Conservation (phyloP, 1,140 invertebrate genomes). For the Sycophila sp. region DNA sequence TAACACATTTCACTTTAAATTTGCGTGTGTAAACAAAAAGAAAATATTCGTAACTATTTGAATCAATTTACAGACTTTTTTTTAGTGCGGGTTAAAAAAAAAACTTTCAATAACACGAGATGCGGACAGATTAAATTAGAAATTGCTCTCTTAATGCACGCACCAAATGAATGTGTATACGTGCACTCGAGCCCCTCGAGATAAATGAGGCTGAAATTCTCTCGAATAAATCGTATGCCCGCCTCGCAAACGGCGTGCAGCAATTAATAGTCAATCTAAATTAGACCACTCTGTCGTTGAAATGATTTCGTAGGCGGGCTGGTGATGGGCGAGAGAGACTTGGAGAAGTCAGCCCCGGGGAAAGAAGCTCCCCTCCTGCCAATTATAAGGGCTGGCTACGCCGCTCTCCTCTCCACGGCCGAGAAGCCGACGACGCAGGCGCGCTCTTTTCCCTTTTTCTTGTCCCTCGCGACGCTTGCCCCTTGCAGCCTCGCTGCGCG, state of each 20-base stretch:
- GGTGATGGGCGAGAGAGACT: neutral
- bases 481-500: neutral
- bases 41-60: no score
- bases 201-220: neutral
- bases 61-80: no score
- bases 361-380: slow-evolving; percentile 15
- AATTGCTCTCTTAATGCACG: neutral
- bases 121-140: no score
- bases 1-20: no score
- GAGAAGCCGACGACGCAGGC: neutral
- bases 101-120: no score
- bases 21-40: no score
- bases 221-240: neutral
- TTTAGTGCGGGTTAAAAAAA: no score
- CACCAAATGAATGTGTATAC: neutral
- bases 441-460: neutral
- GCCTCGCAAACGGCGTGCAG: neutral
- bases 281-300: neutral
- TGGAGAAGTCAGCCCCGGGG: neutral
- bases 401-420: neutral
- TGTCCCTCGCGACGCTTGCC: neutral
- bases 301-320: neutral
- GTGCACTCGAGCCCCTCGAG: neutral
- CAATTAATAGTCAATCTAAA: slow-evolving; percentile 24
- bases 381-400: slow-evolving; percentile 5